Conservation (phyloP, 2,797 vertebrate species). For the Anguilla obscura region DNA sequence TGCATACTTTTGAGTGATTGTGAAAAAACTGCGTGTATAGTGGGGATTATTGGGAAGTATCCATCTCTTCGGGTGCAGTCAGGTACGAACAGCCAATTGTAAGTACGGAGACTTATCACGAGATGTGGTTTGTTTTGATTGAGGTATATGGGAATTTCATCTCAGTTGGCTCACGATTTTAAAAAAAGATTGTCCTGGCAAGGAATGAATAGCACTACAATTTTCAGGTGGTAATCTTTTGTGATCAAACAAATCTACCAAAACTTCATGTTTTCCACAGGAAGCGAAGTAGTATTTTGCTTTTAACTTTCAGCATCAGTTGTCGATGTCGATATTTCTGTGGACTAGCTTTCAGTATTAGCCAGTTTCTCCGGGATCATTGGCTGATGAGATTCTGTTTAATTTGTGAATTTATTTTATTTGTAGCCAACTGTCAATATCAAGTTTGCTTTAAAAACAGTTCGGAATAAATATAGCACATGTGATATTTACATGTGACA, state of each 20-base stretch:
- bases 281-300: background rate
- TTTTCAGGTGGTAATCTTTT: background rate
- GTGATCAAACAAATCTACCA: background rate
- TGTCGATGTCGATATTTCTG: background rate
- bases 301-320: background rate
- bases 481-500: background rate
- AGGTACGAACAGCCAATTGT: background rate
- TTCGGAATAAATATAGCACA: background rate
- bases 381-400: background rate
- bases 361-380: background rate
- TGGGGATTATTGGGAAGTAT: background rate
- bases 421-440: background rate
- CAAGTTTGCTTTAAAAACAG: background rate
- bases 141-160: background rate
- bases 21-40: background rate
- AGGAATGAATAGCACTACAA: background rate
- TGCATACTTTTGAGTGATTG: conserved; percentile 5
- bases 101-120: background rate
- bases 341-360: background rate
- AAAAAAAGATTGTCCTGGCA: background rate
- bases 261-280: background rate
- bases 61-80: background rate
- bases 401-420: background rate
- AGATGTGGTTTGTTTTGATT: background rate
- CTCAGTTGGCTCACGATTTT: background rate